These are phyloP conservation scores for Lophius americanus DNA, from an alignment of 2,797 vertebrate genomes.

Conservation along the genomic window DNA sequence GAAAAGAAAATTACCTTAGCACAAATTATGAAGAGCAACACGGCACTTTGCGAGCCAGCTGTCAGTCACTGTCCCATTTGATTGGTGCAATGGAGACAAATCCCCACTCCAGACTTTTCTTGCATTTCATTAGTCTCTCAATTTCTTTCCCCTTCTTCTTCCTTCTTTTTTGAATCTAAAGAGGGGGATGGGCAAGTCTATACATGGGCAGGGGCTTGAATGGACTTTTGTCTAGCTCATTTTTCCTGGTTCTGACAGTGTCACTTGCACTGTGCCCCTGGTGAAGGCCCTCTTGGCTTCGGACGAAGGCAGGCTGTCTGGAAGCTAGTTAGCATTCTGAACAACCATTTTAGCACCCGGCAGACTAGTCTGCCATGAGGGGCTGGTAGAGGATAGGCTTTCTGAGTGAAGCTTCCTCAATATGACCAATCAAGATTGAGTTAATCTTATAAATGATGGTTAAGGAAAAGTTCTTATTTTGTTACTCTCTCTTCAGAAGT, in stretches of 20 bases:
- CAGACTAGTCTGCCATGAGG: conserved; percentile 72
- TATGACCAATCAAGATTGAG: conserved; percentile 28
- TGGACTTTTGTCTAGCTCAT: conserved; percentile 95
- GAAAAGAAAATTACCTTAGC: conserved; percentile 28
- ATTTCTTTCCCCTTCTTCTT: conserved; percentile 62
- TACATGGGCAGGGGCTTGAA: conserved; percentile 87
- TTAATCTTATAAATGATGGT: conserved; percentile 22
- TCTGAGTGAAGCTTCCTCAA: conserved; percentile 29
- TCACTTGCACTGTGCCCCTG: conserved; percentile 89
- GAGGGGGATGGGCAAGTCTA: conserved; percentile 86
- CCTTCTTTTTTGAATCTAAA: conserved; percentile 78
- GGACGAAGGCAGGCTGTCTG: conserved; percentile 76
- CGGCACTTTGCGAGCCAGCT: conserved; percentile 81
- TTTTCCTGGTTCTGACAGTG: conserved; percentile 92
- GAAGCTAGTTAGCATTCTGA: conserved; percentile 93
- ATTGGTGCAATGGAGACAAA: conserved; percentile 79
- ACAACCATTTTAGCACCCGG: conserved; percentile 81
- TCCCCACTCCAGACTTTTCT: conserved; percentile 32
- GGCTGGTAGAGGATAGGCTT: conserved; percentile 40
- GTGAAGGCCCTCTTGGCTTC: conserved; percentile 84
- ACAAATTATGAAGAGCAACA: conserved; percentile 40
- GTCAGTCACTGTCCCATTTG: conserved; percentile 86
- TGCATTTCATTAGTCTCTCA: conserved; percentile 61
- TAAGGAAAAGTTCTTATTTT: not conserved
- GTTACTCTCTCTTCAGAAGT: too few species aligned